Evolutionary conservation across 2,888 invertebrate genomes (phyloP).

Genomic region (Meta bourneti): DNA sequence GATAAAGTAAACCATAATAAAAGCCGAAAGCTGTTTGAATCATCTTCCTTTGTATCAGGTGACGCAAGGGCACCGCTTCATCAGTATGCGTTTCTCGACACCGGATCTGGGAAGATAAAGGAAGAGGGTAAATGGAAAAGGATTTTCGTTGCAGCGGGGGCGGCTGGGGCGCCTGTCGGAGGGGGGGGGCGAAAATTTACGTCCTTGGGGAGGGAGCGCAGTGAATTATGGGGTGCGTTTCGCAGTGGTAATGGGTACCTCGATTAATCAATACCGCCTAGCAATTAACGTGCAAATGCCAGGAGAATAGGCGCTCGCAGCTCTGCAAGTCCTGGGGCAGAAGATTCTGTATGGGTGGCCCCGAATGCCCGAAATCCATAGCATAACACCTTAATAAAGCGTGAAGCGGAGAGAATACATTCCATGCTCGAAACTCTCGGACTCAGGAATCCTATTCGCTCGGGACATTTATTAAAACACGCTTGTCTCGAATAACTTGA

Average conservation of each 20-base stretch:
- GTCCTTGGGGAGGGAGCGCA: slow-evolving; percentile 33
- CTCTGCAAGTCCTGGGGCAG: slow-evolving; percentile 8
- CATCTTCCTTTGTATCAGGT: slow-evolving; percentile 69
- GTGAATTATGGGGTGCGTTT: slow-evolving; percentile 73
- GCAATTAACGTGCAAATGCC: slow-evolving; percentile 76
- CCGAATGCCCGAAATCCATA: slow-evolving; percentile 59
- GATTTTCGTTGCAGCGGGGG: slow-evolving; percentile 52
- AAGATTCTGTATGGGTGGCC: slow-evolving; percentile 64
- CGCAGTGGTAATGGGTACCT: slow-evolving; percentile 74
- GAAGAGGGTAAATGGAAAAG: slow-evolving; percentile 47
- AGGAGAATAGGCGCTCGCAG: slow-evolving; percentile 37
- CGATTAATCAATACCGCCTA: slow-evolving; percentile 74
- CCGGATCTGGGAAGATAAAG: slow-evolving; percentile 72
- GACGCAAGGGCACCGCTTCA: slow-evolving; percentile 51
- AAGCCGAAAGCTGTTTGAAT: slow-evolving; percentile 59
- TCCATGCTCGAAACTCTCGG: slow-evolving; percentile 36
- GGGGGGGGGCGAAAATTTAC: slow-evolving; percentile 68
- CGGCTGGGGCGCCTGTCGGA: neutral
- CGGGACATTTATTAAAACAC: slow-evolving; percentile 41
- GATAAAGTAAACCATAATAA: neutral
- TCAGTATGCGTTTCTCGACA: slow-evolving; percentile 73
- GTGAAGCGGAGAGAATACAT: slow-evolving; percentile 70
- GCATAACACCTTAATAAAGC: slow-evolving; percentile 73
- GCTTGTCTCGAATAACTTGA: slow-evolving; percentile 1
- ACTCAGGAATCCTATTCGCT: slow-evolving; percentile 39